Base-by-base conservation (phyloP, 2,113 vertebrate species). In the Chascanopsetta lugubris region DNA sequence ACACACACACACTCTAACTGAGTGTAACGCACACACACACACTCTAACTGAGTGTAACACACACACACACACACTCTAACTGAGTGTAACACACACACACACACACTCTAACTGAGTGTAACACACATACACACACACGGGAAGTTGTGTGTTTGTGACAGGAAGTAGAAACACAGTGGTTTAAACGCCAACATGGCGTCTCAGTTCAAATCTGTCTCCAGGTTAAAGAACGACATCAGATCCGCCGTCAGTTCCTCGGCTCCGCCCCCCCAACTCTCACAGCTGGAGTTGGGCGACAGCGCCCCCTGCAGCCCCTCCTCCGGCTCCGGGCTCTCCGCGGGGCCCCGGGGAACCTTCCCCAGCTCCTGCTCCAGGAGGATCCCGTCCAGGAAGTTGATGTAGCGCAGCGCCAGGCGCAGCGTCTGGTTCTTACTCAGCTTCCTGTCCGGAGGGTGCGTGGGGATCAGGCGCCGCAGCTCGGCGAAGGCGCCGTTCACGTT, bases 391-490 rank as follows among this genome's bases (percentile, higher is more conserved):
- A 87, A 82, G 83, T n/a, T 3, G 70, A 87, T 87, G 80, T 87
- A 87, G 3, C 54, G 25, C 10, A 81, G 75, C 0, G 85, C 80
- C 0, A 70, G 83, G 15, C 83, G 80, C 43, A 85, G 70, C 75
- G 83, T 72, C 57, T 87, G 21, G 4, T 85, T 87, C 67, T 85
- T 87, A 67, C 80, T 87, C 22, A 87, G 85, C 67, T 82, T 85
- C 63, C 69, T 63, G 75, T 87, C 78, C 0, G 83, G 83, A 4
- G 85, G 85, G 67, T 85, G 83, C 0, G 80, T 82, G 34, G 85
- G 85, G 25, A 87, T 38, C 49, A 87, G 83, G 2, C 67, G 42
- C 7, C 85, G 69, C 70, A 87, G 83, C 38, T 80, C 83, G 0
- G 60, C 3, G 2, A 87, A 85, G 0, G 85, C 85, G 0, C 80